These are phyloP conservation scores for Ophion ellenae DNA, from an alignment of 2,888 invertebrate genomes.

Conservation along the genomic window DNA sequence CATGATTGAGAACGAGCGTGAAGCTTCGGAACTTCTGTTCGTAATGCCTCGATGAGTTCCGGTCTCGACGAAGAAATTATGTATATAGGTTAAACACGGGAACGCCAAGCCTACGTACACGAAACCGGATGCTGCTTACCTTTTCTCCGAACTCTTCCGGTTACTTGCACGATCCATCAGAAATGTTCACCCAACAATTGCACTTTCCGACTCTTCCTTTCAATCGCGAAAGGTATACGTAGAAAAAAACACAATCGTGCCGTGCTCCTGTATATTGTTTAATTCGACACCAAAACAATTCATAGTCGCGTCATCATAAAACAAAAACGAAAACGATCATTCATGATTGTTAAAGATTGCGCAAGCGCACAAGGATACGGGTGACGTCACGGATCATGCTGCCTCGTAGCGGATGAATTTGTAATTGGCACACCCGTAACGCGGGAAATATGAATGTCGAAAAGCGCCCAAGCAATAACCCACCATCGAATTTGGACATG, in stretches of 20 bases:
- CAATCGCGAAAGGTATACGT: slow-evolving; percentile 12
- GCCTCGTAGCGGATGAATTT: slow-evolving; percentile 5
- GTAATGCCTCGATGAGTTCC: slow-evolving; percentile 37
- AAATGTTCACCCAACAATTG: slow-evolving; percentile 10
- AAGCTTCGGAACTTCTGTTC: slow-evolving; percentile 23
- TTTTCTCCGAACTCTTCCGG: slow-evolving; percentile 72
- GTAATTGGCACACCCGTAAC: neutral
- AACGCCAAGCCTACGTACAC: slow-evolving; percentile 30
- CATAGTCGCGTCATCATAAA: slow-evolving; percentile 60
- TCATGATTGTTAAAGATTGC: slow-evolving; percentile 40
- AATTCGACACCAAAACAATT: slow-evolving; percentile 57
- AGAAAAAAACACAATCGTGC: slow-evolving; percentile 10
- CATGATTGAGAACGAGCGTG: slow-evolving; percentile 12
- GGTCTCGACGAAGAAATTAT: slow-evolving; percentile 26
- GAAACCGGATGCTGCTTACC: slow-evolving; percentile 68
- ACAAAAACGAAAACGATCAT: slow-evolving; percentile 44
- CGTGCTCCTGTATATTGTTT: slow-evolving; percentile 40
- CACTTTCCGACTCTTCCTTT: slow-evolving; percentile 3
- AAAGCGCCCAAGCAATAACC: neutral
- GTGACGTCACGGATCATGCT: neutral
- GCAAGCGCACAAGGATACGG: slow-evolving; percentile 31
- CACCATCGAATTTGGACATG: neutral
- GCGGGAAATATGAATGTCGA: slow-evolving; percentile 28
- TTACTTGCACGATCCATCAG: slow-evolving; percentile 70
- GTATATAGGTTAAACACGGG: slow-evolving; percentile 42